Base-by-base conservation (phyloP, 2,113 vertebrate species). In the Microcebus griseorufus region DNA sequence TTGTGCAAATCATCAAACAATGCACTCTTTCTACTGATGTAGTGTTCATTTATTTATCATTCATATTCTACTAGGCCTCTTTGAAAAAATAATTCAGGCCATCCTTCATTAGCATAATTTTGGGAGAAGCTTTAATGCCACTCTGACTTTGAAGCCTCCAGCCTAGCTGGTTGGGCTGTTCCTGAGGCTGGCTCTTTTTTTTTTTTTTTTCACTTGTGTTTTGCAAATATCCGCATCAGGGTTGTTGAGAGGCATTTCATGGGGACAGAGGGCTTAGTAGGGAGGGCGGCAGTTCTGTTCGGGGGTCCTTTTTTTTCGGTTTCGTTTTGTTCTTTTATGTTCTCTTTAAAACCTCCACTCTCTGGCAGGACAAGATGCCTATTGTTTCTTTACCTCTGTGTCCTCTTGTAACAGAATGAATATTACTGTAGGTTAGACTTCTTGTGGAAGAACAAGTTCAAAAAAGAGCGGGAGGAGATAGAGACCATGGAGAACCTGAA, bases 341-440 rank as follows among this genome's bases (percentile, higher is more conserved):
- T 98, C 97, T 99, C 98, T 98, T 97, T 98, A 95, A 98, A 97
- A 97, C 95, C 97, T 98, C 94, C 97, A 87, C 96, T 98, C 82
- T 98, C 87, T 97, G 98, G 97, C 98, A 98, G 99, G 98, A 99
- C 99, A 98, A 99, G 98, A 99, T 99, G 98, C 99, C 99, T 99
- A 99, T 99, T 99, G 99, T 98, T 99, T 99, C 99, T 99, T 99
- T 99, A 99, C 99, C 99, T 99, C 99, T 99, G 99, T 99, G 99
- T 99, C 99, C 99, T 99, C 99, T 99, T 99, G 99, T 99, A 99
- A 99, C 99, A 99, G 99, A 99, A 99, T 99, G 99, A 99, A 99
- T 99, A 99, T 99, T 99, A 99, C 99, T 99, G 99, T 99, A 99
- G 99, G 99, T 99, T 99, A 99, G 99, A 99, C 99, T 99, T 99